Evolutionary conservation across 2,113 vertebrate species (phyloP).

Genomic region (Alethe diademata): DNA sequence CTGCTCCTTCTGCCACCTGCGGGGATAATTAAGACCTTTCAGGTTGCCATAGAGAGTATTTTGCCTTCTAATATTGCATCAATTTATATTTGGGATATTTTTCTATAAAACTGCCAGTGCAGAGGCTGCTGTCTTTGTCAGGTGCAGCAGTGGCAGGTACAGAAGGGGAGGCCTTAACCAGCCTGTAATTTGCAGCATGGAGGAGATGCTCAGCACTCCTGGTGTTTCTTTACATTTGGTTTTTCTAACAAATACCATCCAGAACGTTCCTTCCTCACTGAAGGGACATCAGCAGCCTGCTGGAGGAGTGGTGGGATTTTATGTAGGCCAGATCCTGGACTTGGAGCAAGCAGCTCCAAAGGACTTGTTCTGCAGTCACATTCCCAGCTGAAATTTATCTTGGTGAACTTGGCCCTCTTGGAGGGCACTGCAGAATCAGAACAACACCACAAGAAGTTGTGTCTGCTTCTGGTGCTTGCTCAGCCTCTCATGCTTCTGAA

Average conservation of each 20-base stretch:
- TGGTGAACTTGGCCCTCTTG: neutral
- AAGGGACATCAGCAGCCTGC: neutral
- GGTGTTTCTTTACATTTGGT: neutral
- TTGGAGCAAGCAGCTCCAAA: neutral
- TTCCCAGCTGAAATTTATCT: neutral
- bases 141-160: neutral
- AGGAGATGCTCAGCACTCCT: neutral
- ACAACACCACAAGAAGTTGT: fast-evolving
- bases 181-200: neutral
- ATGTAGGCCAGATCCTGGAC: neutral
- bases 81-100: neutral
- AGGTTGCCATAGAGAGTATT: conserved; percentile 45
- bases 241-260: neutral
- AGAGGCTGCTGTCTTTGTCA: neutral
- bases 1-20: conserved; percentile 11
- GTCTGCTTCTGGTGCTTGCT: neutral
- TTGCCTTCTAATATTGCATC: neutral
- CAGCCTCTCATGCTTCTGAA: neutral
- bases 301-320: neutral
- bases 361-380: neutral
- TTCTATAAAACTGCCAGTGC: neutral
- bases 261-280: neutral
- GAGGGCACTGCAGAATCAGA: fast-evolving
- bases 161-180: neutral
- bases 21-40: conserved; percentile 31